Base-by-base conservation (phyloP, 2,113 vertebrate species). In the Bubo scandiacus region DNA sequence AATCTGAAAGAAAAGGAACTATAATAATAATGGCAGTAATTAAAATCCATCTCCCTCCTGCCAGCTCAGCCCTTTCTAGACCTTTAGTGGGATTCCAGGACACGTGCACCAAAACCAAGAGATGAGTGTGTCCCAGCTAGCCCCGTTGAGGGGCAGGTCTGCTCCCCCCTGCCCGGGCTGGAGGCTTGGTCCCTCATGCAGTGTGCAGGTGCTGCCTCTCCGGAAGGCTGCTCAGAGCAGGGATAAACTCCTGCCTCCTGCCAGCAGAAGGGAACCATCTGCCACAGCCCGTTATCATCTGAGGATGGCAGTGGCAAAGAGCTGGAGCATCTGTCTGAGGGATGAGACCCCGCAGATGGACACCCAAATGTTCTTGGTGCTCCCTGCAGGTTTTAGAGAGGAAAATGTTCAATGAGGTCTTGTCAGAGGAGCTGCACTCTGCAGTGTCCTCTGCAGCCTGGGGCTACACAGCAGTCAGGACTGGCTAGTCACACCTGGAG, bases 1-100 rank as follows among this genome's bases (percentile, higher is more conserved):
- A 93, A 97, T 95, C 66, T 70, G 81, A 92, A 92, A 95, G 96
- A 94, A 90, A 94, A 87, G 55, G 87, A 94, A 85, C 21, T 73
- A 55, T 96, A 88, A 89, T 94, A 96, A 96, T 96, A 97, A 97
- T 55, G 70, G 57, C 68, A 94, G 45, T 93, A 94, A 97, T 96
- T 96, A 96, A 97, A 97, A 95, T 72, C 83, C 59, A 38, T 63
- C 89, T 86, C 70, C 68, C 57, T 92, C 55, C 85, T 95, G 93
- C 92, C 91, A 89, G 75, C 59, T 51, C 30, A 59, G 72, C 72
- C 88, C 94, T 88, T 95, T 65, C 79, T 47, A 20, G 79, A 78
- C 71, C 70, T 78, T 47, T 68, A 70, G 58, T 29, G 9, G 73
- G 71, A 65, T 73, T 91, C 84, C 71, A 71, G 88, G 73, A 45